These are phyloP conservation scores for Halictus ligatus DNA, from an alignment of 2,888 invertebrate genomes.

Conservation along the genomic window DNA sequence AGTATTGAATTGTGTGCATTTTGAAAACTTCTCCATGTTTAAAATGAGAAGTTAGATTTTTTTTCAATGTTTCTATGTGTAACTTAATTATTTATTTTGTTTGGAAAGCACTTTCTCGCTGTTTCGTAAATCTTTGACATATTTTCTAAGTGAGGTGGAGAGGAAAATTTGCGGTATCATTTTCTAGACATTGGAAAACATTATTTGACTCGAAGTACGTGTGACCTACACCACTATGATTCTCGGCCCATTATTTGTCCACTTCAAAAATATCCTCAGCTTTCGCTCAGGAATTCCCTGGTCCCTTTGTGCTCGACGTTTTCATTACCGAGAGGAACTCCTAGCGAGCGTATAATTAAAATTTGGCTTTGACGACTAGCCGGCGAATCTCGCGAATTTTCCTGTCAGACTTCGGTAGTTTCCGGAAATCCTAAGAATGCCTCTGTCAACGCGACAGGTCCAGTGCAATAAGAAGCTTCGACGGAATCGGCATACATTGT, in stretches of 20 bases:
- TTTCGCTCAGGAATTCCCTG: not conserved
- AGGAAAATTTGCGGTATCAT: too few species aligned
- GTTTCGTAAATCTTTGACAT: too few species aligned
- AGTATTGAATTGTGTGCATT: too few species aligned
- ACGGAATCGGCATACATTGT: constrained; percentile 31
- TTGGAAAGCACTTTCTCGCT: too few species aligned
- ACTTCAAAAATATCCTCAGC: not conserved
- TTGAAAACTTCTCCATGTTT: too few species aligned
- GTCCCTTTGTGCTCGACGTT: not conserved
- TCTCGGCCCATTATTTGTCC: not conserved
- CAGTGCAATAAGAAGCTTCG: constrained; percentile 13
- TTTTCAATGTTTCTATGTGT: too few species aligned
- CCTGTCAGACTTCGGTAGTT: constrained; percentile 4
- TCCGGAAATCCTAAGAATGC: constrained; percentile 61
- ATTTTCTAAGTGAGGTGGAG: too few species aligned
- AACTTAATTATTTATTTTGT: too few species aligned
- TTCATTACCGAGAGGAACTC: not conserved
- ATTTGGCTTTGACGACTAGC: not conserved
- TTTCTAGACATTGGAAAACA: too few species aligned
- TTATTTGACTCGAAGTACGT: too few species aligned
- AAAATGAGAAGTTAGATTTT: too few species aligned
- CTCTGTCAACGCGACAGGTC: constrained; percentile 30
- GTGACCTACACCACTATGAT: not conserved
- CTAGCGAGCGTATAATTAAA: constrained; percentile 19
- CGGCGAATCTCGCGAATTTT: constrained; percentile 4